A percentile compares a stretch with the other conserved stretches of the same genome.
These are phyloP conservation scores for Tachycineta bicolor DNA, from an alignment of 2,113 vertebrate genomes.

Conservation along the genomic window DNA sequence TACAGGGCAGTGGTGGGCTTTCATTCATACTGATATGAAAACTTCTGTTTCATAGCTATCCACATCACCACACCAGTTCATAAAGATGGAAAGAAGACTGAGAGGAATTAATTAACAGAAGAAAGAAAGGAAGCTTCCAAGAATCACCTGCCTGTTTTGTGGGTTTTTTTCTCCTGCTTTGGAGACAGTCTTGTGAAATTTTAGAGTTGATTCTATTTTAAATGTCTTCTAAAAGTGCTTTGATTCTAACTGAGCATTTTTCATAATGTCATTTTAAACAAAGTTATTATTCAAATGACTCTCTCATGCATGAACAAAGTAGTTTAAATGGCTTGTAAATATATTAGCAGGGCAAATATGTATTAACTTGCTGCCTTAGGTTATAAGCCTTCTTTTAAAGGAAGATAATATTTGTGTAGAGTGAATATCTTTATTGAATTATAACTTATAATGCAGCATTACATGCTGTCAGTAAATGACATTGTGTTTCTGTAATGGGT, in stretches of 20 bases:
- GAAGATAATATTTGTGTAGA: constrained; percentile 28
- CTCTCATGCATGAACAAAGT: constrained; percentile 8
- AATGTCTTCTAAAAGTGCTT: constrained; percentile 19
- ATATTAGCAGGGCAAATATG: constrained; percentile 41
- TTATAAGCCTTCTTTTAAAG: constrained; percentile 5
- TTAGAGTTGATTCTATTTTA: constrained; percentile 5
- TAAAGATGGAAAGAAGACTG: neutral
- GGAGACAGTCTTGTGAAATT: neutral
- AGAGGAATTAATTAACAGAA: neutral
- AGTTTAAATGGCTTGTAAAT: constrained; percentile 47
- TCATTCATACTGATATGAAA: neutral
- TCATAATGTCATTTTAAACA: constrained; percentile 47
- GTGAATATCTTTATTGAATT: constrained; percentile 47
- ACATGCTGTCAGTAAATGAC: constrained; percentile 46
- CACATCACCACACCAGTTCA: neutral
- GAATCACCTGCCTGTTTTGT: accelerated
- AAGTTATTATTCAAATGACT: constrained; percentile 48
- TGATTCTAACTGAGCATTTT: constrained; percentile 30
- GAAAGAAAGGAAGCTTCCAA: neutral
- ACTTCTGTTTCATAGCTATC: neutral
- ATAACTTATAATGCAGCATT: neutral
- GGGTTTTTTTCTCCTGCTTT: neutral
- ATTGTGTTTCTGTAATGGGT: neutral
- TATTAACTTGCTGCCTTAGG: constrained; percentile 35
- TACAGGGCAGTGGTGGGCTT: neutral